These are phyloP conservation scores for Halcyon smyrnensis DNA, from an alignment of 2,797 vertebrate genomes.

Conservation along the genomic window DNA sequence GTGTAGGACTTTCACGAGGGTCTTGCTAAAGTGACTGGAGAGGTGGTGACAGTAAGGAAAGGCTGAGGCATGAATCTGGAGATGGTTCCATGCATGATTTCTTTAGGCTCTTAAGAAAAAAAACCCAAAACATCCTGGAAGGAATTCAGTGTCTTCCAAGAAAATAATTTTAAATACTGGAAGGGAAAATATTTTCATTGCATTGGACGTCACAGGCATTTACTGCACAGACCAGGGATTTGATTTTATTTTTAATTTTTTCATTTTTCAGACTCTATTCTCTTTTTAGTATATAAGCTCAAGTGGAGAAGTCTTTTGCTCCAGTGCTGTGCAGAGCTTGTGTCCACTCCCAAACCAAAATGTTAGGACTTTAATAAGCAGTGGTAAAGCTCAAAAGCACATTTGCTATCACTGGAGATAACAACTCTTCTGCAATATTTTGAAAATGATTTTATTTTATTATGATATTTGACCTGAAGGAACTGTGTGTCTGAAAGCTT, in stretches of 20 bases:
- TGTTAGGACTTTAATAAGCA: not conserved
- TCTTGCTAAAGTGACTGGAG: not conserved
- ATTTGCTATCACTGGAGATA: not conserved
- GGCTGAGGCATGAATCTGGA: not conserved
- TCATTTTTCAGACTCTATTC: not conserved
- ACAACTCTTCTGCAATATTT: not conserved
- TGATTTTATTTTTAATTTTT: not conserved
- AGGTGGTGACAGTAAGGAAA: not conserved
- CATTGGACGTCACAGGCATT: not conserved
- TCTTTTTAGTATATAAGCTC: not conserved
- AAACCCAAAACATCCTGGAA: not conserved
- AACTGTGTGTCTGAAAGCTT: conserved; percentile 11
- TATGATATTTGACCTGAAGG: conserved; percentile 26
- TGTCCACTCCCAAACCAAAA: not conserved
- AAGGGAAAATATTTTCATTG: not conserved
- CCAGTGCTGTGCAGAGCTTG: not conserved
- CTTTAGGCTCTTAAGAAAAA: not conserved
- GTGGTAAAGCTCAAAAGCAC: not conserved
- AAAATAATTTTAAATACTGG: not conserved
- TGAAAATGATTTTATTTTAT: not conserved
- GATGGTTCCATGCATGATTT: not conserved
- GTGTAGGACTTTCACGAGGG: not conserved
- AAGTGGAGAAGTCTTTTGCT: not conserved
- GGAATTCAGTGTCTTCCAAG: not conserved
- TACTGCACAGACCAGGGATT: not conserved